phyloP scores from a whole-genome alignment of 2,888 invertebrate species.

The Perizoma affinitatum region DNA sequence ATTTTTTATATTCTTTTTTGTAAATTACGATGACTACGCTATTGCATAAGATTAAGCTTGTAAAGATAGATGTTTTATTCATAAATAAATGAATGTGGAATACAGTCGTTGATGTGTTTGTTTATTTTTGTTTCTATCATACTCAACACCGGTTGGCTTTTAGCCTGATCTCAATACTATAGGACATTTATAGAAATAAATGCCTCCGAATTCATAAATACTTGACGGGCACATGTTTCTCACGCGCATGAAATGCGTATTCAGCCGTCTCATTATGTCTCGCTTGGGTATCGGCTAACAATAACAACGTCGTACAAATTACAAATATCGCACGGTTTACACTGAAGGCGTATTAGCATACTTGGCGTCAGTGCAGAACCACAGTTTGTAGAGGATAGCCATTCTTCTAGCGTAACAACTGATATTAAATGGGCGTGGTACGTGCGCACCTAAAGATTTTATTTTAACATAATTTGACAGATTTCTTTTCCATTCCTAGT shows the following conservation, averaged over 20 bases:
- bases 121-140: no score
- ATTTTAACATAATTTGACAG: no score
- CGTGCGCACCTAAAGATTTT: no score
- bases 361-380: constrained; percentile 22
- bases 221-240: constrained; percentile 14
- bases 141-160: no score
- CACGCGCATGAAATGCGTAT: constrained; percentile 17
- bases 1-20: no score
- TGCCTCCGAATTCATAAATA: not conserved
- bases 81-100: no score
- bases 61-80: no score
- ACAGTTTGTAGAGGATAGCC: not conserved
- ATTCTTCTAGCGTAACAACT: not conserved
- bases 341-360: constrained; percentile 35
- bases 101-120: no score
- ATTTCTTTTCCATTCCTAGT: no score
- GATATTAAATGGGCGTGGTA: not conserved
- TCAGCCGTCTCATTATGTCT: constrained; percentile 24
- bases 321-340: constrained; percentile 31
- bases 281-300: constrained; percentile 28
- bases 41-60: no score
- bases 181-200: not conserved
- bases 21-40: no score
- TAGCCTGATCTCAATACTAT: no score
- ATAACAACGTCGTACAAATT: constrained; percentile 34